Base-by-base conservation (phyloP, 2,888 invertebrate species). In the Dryobota labecula region DNA sequence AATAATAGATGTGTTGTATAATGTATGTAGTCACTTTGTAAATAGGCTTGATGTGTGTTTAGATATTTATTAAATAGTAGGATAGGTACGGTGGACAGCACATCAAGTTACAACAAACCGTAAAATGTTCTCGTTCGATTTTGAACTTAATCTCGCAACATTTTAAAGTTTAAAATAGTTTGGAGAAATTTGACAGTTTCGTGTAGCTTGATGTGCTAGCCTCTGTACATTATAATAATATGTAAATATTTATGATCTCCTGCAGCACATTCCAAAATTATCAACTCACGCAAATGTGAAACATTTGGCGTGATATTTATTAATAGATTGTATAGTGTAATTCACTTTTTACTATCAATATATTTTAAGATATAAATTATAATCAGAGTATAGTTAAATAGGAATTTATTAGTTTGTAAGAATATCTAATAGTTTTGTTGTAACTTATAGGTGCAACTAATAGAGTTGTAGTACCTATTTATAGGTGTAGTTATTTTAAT, bases 221-320 rank as follows among this genome's bases (percentile, higher is more conserved):
- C n/a, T n/a, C n/a, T n/a, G n/a, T n/a, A 18, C 5, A 72, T 45
- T 64, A 51, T 4, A 57, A 56, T 70, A 70, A 66, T 33, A 57
- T 89, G 90, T 92, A 92, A 80, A 92, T 92, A 90, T 80, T 68
- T 76, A 57, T 82, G 89, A 91, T 92, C 90, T 92, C 92, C 92
- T 94, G 86, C 93, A 94, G 95, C 95, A 89, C 95, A 95, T 95
- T 95, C 95, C 95, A 95, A 95, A 95, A 86, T 87, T 81, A 73
- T 63, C 7, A 51, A 57, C 61, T 54, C 73, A 76, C 80, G 82
- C 75, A 82, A 87, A 88, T 94, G 94, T 94, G 2, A 88, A 89
- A 94, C 94, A 92, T 91, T 90, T 87, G 71, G 73, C 84, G 88
- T 86, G 72, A 65, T 53, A 18, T 47, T 64, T 73, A 60, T 53